phyloP scores from a whole-genome alignment of 2,888 invertebrate species.

The Tanaodytes sp. region DNA sequence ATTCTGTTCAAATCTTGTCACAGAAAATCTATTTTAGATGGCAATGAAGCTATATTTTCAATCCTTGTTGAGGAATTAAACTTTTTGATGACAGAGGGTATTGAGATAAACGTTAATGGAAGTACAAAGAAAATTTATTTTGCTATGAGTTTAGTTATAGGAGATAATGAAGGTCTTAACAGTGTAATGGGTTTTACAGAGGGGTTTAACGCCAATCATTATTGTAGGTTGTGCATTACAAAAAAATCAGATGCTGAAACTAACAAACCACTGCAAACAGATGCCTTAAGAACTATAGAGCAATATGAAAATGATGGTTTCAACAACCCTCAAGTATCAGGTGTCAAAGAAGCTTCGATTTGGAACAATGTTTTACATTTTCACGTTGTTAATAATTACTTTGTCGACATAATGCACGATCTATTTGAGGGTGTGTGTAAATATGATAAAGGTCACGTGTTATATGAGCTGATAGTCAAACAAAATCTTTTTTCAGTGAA shows the following conservation, averaged over 20 bases:
- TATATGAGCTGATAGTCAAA: too few relatives aligned
- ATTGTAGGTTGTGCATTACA: constrained; percentile 11
- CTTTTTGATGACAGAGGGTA: constrained; percentile 15
- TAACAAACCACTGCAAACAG: background rate
- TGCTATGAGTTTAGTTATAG: constrained; percentile 10
- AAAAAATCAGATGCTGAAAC: background rate
- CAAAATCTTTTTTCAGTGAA: too few relatives aligned
- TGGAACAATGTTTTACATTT: constrained; percentile 21
- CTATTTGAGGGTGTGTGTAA: constrained; percentile 8
- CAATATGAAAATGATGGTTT: constrained; percentile 24
- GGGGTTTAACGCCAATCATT: constrained; percentile 8
- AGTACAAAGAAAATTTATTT: constrained; percentile 6
- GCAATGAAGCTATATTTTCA: constrained; percentile 17
- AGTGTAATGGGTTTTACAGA: constrained; percentile 5
- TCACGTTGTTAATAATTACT: too few relatives aligned
- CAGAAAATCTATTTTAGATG: constrained; percentile 12
- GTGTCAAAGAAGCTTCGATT: constrained; percentile 28
- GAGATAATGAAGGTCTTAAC: constrained; percentile 17
- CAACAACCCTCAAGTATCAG: constrained; percentile 2
- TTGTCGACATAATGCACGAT: too few relatives aligned
- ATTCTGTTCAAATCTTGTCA: constrained; percentile 4
- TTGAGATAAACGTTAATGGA: constrained; percentile 6
- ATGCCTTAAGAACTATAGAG: background rate
- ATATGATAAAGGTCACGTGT: too few relatives aligned
- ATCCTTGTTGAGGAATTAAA: constrained; percentile 16